phyloP scores from a whole-genome alignment of 2,797 vertebrate species.

The Selene dorsalis region DNA sequence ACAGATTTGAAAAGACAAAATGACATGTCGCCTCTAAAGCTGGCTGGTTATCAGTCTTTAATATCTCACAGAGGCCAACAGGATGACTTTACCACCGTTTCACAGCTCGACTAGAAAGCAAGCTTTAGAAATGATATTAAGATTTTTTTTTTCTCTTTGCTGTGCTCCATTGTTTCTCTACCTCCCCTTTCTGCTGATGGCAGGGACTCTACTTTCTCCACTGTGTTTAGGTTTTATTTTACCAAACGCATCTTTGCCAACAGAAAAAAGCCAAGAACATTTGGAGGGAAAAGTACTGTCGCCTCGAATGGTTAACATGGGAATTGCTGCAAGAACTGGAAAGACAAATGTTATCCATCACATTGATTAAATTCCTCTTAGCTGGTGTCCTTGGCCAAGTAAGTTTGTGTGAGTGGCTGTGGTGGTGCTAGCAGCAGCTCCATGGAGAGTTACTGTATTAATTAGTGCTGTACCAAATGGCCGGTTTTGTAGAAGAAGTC shows the following conservation, averaged over 20 bases:
- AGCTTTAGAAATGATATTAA: background rate
- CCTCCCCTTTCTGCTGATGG: background rate
- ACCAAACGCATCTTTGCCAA: conserved; percentile 41
- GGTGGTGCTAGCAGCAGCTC: conserved; percentile 63
- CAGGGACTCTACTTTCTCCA: conserved; percentile 22
- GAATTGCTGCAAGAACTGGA: conserved; percentile 51
- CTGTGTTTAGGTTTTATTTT: conserved; percentile 45
- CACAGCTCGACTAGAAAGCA: background rate
- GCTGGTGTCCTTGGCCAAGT: conserved; percentile 68
- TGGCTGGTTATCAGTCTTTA: conserved; percentile 8
- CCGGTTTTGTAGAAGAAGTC: conserved; percentile 49
- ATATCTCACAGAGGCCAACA: conserved; percentile 14
- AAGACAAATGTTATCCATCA: conserved; percentile 73
- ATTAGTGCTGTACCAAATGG: conserved; percentile 73
- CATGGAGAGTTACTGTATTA: conserved; percentile 65
- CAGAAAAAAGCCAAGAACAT: conserved; percentile 37
- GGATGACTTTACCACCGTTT: background rate
- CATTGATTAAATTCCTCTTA: conserved; percentile 72
- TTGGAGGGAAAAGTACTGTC: conserved; percentile 52
- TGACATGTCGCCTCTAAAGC: conserved; percentile 16
- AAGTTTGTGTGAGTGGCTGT: conserved; percentile 58
- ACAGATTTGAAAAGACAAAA: conserved; percentile 25
- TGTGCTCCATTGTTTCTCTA: background rate
- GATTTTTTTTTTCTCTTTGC: no score
- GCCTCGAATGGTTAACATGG: conserved; percentile 57